Evolutionary conservation across 2,113 vertebrate species (phyloP).

Genomic region (Zapornia atra): DNA sequence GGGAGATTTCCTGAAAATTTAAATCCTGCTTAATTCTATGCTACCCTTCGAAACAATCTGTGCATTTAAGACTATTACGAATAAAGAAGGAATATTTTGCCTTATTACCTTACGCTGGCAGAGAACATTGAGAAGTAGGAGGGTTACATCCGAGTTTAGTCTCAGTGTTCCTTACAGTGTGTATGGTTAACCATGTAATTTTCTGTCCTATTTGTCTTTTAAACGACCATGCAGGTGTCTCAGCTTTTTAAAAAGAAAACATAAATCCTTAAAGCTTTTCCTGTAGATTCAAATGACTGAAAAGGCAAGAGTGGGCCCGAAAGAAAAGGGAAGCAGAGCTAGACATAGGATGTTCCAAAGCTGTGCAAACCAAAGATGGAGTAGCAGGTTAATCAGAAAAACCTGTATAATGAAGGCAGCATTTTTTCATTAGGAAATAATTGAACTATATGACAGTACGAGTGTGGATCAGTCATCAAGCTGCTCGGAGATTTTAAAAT

Average conservation of each 20-base stretch:
- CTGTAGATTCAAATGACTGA: neutral
- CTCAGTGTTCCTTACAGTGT: neutral
- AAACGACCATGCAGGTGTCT: neutral
- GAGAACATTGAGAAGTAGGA: neutral
- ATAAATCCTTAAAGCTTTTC: neutral
- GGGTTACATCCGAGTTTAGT: neutral
- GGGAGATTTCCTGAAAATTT: neutral
- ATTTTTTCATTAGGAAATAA: neutral
- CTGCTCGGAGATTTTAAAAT: neutral
- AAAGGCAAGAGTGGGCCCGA: neutral
- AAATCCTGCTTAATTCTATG: neutral
- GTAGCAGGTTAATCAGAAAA: neutral
- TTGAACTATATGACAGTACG: neutral
- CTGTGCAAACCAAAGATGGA: neutral
- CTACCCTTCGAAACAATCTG: neutral
- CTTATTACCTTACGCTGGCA: neutral
- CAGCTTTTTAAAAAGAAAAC: neutral
- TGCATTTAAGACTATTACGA: neutral
- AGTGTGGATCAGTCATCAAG: neutral
- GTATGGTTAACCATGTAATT: neutral
- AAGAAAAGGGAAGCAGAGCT: neutral
- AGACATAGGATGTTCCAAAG: neutral
- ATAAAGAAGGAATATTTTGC: neutral
- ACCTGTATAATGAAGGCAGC: neutral
- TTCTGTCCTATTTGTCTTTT: neutral